phyloP scores from a whole-genome alignment of 2,797 vertebrate species.

The Borostomias antarcticus region DNA sequence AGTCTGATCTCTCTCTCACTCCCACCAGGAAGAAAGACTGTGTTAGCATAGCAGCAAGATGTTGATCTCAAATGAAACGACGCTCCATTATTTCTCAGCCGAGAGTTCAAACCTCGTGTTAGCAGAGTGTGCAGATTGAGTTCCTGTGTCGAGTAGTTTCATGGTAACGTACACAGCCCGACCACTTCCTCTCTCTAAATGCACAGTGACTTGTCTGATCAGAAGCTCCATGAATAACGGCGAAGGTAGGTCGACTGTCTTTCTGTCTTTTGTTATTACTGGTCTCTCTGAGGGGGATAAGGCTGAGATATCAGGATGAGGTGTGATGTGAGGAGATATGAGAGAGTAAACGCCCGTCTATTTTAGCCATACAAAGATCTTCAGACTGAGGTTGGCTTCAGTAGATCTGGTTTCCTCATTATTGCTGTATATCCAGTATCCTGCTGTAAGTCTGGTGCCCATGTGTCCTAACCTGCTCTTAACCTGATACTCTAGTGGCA shows the following conservation, averaged over 20 bases:
- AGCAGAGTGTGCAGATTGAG: slow-evolving; percentile 28
- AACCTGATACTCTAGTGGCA: no score
- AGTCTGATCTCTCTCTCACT: neutral
- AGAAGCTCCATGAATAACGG: slow-evolving; percentile 69
- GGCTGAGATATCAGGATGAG: no score
- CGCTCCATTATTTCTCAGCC: neutral
- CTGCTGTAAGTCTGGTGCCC: neutral
- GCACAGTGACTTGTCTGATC: slow-evolving; percentile 57
- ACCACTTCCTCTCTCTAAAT: slow-evolving; percentile 67
- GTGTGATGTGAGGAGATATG: neutral
- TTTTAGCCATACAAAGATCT: neutral
- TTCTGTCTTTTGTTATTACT: neutral
- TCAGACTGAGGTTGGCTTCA: no score
- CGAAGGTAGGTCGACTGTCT: slow-evolving; percentile 55
- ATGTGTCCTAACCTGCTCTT: neutral
- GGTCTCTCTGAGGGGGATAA: neutral
- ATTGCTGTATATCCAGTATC: neutral
- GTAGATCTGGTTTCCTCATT: neutral
- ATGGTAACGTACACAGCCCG: slow-evolving; percentile 39
- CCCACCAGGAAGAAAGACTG: neutral
- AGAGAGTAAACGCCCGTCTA: no score
- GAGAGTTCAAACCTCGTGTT: slow-evolving; percentile 26
- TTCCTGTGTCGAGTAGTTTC: slow-evolving; percentile 46
- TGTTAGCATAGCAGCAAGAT: neutral
- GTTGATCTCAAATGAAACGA: neutral